Evolutionary conservation across 2,888 invertebrate species (phyloP).

Genomic region (Polydrusus pterygomalis): DNA sequence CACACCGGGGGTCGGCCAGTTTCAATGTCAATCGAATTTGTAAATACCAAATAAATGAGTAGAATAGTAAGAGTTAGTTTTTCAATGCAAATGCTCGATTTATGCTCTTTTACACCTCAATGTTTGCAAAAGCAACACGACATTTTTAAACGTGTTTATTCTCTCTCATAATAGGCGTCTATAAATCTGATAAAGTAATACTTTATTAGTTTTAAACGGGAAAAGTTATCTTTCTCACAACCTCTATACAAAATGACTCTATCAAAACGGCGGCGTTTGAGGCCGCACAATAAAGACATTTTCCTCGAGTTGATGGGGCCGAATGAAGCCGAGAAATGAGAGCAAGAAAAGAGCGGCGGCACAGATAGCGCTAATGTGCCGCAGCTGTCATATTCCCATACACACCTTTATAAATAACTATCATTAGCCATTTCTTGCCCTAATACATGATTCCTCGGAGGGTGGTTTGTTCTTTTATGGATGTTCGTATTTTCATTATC

Average conservation of each 20-base stretch:
- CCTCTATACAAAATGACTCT: slow-evolving; percentile 19
- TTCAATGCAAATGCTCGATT: no score
- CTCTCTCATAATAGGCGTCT: no score
- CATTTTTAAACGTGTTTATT: no score
- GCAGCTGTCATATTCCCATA: slow-evolving; percentile 68
- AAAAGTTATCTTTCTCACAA: not conserved
- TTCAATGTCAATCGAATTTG: no score
- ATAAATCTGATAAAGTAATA: no score
- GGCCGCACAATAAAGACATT: slow-evolving; percentile 63
- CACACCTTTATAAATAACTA: slow-evolving; percentile 71
- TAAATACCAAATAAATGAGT: no score
- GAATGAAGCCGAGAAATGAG: slow-evolving; percentile 60
- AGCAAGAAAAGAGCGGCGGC: slow-evolving; percentile 59
- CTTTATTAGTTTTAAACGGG: no score
- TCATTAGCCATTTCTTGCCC: slow-evolving; percentile 66
- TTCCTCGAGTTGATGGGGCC: slow-evolving; percentile 61
- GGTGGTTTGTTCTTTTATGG: slow-evolving; percentile 51
- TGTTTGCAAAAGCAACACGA: no score
- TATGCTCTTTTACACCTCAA: no score
- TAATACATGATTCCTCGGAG: slow-evolving; percentile 55
- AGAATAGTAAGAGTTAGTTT: no score
- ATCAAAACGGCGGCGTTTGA: slow-evolving; percentile 43
- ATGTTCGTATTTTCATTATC: slow-evolving; percentile 54
- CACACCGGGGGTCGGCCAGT: no score
- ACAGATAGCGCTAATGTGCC: slow-evolving; percentile 69